These are phyloP conservation scores for Agrochola lychnidis DNA, from an alignment of 2,888 invertebrate genomes.

Conservation along the genomic window DNA sequence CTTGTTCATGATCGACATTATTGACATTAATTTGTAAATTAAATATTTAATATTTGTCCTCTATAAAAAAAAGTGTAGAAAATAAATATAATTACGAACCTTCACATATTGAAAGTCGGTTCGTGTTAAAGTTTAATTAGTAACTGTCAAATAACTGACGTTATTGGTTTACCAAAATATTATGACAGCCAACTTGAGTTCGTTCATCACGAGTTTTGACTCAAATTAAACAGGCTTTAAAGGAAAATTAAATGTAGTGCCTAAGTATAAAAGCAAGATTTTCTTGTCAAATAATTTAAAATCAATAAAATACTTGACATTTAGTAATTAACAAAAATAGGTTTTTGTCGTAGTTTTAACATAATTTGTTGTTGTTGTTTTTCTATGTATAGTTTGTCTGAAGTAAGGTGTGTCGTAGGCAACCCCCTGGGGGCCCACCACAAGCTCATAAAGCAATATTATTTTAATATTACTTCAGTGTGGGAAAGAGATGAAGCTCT, in stretches of 20 bases:
- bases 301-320: not conserved
- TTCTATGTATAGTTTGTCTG: conserved; percentile 43
- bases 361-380: conserved; percentile 1
- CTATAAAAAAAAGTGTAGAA: too few species aligned
- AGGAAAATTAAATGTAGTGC: not conserved
- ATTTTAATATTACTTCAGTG: too few species aligned
- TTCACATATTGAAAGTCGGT: not conserved
- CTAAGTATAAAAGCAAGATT: not conserved
- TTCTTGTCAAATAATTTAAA: not conserved
- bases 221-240: not conserved
- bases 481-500: too few species aligned
- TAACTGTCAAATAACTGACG: not conserved
- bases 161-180: not conserved
- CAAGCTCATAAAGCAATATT: too few species aligned
- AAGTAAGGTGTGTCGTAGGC: conserved; percentile 56
- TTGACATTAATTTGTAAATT: not conserved
- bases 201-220: not conserved
- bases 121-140: too few species aligned
- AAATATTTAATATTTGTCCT: too few species aligned
- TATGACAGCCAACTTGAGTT: not conserved
- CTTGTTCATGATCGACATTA: not conserved
- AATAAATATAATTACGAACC: not conserved
- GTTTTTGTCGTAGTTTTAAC: conserved; percentile 20
- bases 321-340: not conserved
- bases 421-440: conserved; percentile 34